Percentiles rank a stretch among this genome's conserved stretches.
phyloP scores from a whole-genome alignment of 2,797 vertebrate genomes.

The Stomatorhinus walkeri region DNA sequence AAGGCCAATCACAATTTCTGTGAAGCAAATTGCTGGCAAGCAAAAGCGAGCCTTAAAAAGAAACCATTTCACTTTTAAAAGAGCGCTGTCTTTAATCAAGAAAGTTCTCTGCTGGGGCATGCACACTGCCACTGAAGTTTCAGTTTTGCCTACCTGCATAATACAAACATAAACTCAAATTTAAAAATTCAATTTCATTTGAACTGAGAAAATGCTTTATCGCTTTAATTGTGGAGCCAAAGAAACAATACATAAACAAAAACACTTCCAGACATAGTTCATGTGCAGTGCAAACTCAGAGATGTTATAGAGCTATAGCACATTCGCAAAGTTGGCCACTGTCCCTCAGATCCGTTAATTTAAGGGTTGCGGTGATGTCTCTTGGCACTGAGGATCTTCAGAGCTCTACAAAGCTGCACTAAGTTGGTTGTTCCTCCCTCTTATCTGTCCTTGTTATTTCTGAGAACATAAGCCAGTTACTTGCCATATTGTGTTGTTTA shows the following conservation, averaged over 20 bases:
- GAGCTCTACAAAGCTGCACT: constrained; percentile 27
- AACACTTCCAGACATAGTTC: background rate
- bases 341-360: constrained; percentile 17
- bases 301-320: background rate
- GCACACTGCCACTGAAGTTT: background rate
- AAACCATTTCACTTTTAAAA: background rate
- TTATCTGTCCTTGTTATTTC: constrained; percentile 32
- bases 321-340: background rate
- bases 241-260: background rate
- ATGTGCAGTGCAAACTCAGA: background rate
- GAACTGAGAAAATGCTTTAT: background rate
- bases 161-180: background rate
- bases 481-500: background rate
- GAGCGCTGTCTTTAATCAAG: background rate
- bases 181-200: background rate
- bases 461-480: constrained; percentile 24
- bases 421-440: constrained; percentile 24
- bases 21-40: background rate
- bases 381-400: constrained; percentile 20
- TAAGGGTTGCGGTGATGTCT: constrained; percentile 21
- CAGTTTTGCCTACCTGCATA: background rate
- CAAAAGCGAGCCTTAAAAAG: background rate
- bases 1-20: constrained; percentile 5
- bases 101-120: background rate
- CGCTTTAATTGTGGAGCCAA: background rate